Conservation (phyloP, 2,888 invertebrate species). For the Rhingia campestris region DNA sequence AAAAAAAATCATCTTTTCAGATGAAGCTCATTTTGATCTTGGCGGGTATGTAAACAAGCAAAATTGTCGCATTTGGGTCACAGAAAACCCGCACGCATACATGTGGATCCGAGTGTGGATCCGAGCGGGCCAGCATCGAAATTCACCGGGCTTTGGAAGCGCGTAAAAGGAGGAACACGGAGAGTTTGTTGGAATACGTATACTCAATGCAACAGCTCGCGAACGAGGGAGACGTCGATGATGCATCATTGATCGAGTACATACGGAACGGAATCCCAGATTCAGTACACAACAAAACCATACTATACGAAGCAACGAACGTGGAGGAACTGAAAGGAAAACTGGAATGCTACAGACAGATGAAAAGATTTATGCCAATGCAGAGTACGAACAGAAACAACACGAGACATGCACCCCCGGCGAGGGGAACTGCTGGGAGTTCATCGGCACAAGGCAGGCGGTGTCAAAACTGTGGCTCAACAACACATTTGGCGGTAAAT, state of each 20-base stretch:
- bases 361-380: conserved; percentile 6
- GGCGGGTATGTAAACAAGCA: too few relatives aligned
- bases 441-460: background rate
- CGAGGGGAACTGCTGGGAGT: too few relatives aligned
- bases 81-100: too few relatives aligned
- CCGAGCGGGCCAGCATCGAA: background rate
- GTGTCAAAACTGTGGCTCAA: conserved; percentile 10
- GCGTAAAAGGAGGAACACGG: background rate
- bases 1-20: too few relatives aligned
- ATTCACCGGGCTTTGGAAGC: background rate
- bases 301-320: background rate
- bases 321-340: background rate
- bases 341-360: background rate
- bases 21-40: too few relatives aligned
- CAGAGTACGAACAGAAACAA: background rate
- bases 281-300: background rate
- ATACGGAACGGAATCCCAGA: background rate
- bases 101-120: too few relatives aligned
- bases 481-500: conserved; percentile 1
- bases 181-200: conserved; percentile 12
- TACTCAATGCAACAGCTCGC: conserved; percentile 1
- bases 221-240: conserved; percentile 10
- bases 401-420: background rate
- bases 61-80: too few relatives aligned
- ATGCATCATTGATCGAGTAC: background rate